Conservation (phyloP, 1,140 invertebrate species). For the Caenorhabditis elegans region DNA sequence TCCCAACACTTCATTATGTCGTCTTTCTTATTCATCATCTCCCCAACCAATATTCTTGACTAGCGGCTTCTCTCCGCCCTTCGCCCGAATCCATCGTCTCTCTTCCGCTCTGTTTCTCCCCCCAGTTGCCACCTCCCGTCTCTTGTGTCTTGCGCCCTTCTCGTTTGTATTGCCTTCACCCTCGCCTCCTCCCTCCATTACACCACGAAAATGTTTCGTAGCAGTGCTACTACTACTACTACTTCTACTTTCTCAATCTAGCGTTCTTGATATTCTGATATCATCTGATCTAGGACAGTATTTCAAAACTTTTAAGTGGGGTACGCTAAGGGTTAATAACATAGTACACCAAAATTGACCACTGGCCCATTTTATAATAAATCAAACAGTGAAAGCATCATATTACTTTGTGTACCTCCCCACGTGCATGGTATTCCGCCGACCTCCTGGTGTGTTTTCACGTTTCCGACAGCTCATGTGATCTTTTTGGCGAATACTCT, state of each 20-base stretch:
- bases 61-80: not conserved
- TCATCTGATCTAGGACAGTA: too few relatives aligned
- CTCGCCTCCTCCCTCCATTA: not conserved
- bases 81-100: not conserved
- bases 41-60: not conserved
- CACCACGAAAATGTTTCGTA: constrained; percentile 22
- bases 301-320: too few relatives aligned
- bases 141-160: constrained; percentile 3
- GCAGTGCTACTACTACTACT: not conserved
- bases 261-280: too few relatives aligned
- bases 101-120: constrained; percentile 26
- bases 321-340: not conserved
- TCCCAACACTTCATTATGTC: not conserved
- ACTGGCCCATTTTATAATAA: too few relatives aligned
- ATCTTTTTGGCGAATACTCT: constrained; percentile 10
- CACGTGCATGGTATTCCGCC: not conserved
- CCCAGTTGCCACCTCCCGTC: constrained; percentile 17
- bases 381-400: constrained; percentile 6
- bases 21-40: not conserved
- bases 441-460: constrained; percentile 19
- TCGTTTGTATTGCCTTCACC: not conserved
- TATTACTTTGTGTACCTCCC: not conserved
- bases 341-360: not conserved
- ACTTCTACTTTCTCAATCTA: not conserved
- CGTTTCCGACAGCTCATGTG: constrained; percentile 24